Evolutionary conservation across 2,113 vertebrate species (phyloP).

Genomic region (Oenanthe melanoleuca): DNA sequence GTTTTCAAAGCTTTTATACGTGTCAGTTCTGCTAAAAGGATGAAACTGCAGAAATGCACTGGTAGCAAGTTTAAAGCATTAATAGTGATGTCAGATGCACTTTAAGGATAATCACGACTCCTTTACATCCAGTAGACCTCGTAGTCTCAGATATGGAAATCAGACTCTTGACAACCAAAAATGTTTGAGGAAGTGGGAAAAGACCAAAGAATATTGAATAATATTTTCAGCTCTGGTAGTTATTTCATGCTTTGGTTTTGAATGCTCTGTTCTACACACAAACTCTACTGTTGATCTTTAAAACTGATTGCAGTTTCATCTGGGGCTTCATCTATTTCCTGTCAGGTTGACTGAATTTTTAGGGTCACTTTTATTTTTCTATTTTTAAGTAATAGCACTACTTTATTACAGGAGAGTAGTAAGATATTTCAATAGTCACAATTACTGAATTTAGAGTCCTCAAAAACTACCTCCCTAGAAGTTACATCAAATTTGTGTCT

Average conservation of each 20-base stretch:
- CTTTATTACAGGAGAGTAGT: background rate
- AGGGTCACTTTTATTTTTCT: background rate
- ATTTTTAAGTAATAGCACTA: background rate
- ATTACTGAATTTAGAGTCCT: background rate
- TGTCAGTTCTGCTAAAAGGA: conserved; percentile 57
- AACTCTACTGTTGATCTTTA: background rate
- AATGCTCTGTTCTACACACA: background rate
- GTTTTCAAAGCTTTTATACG: conserved; percentile 50
- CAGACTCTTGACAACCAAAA: conserved; percentile 32
- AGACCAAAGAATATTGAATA: background rate
- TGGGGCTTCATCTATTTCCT: background rate
- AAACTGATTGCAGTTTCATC: background rate
- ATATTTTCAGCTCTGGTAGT: background rate
- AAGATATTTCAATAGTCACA: background rate
- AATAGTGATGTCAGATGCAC: conserved; percentile 47
- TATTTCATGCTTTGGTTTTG: background rate
- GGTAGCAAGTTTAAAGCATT: conserved; percentile 53
- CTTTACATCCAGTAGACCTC: conserved; percentile 29
- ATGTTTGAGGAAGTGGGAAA: background rate
- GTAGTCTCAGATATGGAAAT: conserved; percentile 59
- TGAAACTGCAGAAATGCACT: conserved; percentile 56
- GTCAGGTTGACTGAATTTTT: background rate
- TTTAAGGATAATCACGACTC: conserved; percentile 51
- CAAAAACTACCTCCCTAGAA: background rate
- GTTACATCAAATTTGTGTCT: background rate